Conservation (phyloP, 2,888 invertebrate genomes). For the Agrotis puta region DNA sequence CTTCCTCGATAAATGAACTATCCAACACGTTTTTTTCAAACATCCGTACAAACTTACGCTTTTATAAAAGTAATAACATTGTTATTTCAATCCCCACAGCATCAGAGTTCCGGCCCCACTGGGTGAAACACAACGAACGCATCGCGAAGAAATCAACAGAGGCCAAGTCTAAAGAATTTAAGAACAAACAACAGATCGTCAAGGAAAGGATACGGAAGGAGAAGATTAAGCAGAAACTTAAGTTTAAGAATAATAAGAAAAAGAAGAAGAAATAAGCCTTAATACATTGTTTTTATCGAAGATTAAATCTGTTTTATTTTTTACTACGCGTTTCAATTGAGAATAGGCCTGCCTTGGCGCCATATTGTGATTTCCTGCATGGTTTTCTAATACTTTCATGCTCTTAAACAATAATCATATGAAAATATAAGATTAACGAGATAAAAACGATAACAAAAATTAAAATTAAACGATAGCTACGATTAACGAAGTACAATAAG, state of each 20-base stretch:
- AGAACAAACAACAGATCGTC: conserved; percentile 94
- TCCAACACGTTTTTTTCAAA: too few species aligned
- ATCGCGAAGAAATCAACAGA: conserved; percentile 75
- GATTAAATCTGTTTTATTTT: conserved; percentile 21
- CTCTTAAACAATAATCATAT: too few species aligned
- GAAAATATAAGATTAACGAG: too few species aligned
- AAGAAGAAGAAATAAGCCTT: conserved; percentile 73
- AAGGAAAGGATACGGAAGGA: conserved; percentile 93
- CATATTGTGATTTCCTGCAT: too few species aligned
- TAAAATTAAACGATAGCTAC: too few species aligned
- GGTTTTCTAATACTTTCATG: too few species aligned
- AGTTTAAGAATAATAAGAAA: conserved; percentile 83
- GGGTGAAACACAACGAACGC: conserved; percentile 95
- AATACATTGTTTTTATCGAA: conserved; percentile 34
- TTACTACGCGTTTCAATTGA: too few species aligned
- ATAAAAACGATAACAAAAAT: too few species aligned
- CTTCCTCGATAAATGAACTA: too few species aligned
- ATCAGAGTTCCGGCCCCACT: conserved; percentile 93
- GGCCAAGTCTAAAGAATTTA: conserved; percentile 92
- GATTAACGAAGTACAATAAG: too few species aligned
- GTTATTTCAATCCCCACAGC: conserved; percentile 65
- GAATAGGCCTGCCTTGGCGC: too few species aligned
- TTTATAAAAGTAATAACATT: neutral
- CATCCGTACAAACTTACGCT: neutral
- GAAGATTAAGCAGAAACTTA: conserved; percentile 91